Base-by-base conservation (phyloP, 2,888 invertebrate genomes). In the Leptinotarsa peninsularis region DNA sequence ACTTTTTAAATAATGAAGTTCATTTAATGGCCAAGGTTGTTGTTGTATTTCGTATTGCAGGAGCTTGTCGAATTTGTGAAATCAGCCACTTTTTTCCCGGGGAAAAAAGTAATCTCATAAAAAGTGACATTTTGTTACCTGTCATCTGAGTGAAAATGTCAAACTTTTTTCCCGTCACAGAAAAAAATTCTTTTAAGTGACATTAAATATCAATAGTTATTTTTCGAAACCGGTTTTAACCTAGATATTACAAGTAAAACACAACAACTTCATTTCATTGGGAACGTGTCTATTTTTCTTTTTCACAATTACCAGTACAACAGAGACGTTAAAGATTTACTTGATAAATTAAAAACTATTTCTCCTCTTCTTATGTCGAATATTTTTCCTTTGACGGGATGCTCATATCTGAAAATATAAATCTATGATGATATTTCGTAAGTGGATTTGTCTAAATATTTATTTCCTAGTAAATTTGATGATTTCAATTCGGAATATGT, bases 61-160 rank as follows among this genome's bases (percentile, higher is more conserved):
- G 80, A 78, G 76, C 80, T 76, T 80, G 80, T 77, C 76, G 80
- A 80, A 78, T 78, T 77, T 80, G 77, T 78, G 80, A 77, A 77
- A 80, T 80, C 71, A 77, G 78, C 77, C 80, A 77, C 21, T 21
- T 21, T 21, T 21, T 21, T 21, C 21, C 21, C 21, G 21, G 21
- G 21, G 21, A 21, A 21, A 21, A 21, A 21, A 21, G 21, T 21
- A 21, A 21, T 21, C 21, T 21, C 21, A 21, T 21, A 21, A 21
- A 21, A 21, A 21, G 21, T 21, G 21, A 21, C 21, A 21, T 21
- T 21, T 21, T 21, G 21, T 21, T 21, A 21, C 21, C 21, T 21
- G 21, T 21, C 21, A 21, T 21, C 21, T 21, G 21, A 21, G 21
- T 21, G 21, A 21, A 21, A 21, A 21, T 21, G 21, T 21, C 21